Evolutionary conservation across 2,797 vertebrate species (phyloP).

Genomic region (Melanitta fusca): DNA sequence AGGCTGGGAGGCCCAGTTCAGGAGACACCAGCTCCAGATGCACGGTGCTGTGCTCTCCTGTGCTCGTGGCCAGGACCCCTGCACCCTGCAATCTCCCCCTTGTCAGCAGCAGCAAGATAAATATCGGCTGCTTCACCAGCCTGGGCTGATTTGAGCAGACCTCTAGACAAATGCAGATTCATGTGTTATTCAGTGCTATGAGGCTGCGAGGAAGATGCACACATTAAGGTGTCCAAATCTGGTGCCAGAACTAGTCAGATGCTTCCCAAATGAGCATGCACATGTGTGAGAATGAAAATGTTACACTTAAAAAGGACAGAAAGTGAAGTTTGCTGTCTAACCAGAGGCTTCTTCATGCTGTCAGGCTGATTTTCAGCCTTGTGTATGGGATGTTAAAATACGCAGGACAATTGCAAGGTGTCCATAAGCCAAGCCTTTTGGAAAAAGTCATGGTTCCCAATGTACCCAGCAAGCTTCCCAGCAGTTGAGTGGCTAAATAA

Average conservation of each 20-base stretch:
- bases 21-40: accelerated
- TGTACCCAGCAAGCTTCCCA: background rate
- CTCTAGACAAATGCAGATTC: constrained; percentile 49
- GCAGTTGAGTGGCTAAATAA: constrained; percentile 34
- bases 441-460: background rate
- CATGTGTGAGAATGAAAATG: constrained; percentile 58
- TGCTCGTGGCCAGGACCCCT: background rate
- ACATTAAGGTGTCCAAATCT: constrained; percentile 59
- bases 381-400: background rate
- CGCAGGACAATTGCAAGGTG: background rate
- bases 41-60: accelerated
- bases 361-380: constrained; percentile 1
- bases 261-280: constrained; percentile 64
- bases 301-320: constrained; percentile 61
- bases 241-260: constrained; percentile 67
- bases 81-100: background rate
- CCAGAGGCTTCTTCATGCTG: constrained; percentile 10
- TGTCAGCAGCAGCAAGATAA: background rate
- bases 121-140: background rate
- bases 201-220: constrained; percentile 50
- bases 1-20: accelerated
- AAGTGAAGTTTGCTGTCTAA: constrained; percentile 62
- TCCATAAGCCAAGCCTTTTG: background rate
- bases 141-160: constrained; percentile 21
- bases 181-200: constrained; percentile 59